Percentiles rank a stretch among this genome's conserved stretches.
Conservation (phyloP, 2,113 vertebrate genomes). For the Cyanoderma ruficeps region DNA sequence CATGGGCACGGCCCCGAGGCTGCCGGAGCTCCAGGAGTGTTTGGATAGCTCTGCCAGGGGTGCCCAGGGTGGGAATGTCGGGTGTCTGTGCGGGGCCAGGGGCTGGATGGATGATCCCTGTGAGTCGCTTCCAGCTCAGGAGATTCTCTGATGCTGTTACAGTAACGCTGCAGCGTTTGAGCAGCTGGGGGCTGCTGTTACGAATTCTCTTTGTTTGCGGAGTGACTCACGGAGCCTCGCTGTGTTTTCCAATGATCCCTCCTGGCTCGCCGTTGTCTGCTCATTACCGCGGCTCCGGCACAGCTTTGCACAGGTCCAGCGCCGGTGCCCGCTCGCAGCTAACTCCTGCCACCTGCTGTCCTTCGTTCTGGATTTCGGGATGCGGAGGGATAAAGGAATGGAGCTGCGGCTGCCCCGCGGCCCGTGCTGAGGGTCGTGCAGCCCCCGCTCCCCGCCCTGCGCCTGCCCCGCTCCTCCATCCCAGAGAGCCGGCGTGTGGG, state of each 20-base stretch:
- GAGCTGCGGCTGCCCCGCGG: neutral
- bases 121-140: neutral
- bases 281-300: rapidly evolving
- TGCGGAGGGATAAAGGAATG: rapidly evolving
- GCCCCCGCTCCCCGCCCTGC: neutral
- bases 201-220: neutral
- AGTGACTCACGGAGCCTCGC: neutral
- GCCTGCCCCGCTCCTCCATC: neutral
- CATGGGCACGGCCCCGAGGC: neutral
- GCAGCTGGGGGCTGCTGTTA: neutral
- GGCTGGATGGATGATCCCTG: neutral
- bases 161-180: neutral
- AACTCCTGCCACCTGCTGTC: conserved; percentile 72
- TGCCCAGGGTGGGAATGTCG: neutral
- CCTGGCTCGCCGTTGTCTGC: neutral
- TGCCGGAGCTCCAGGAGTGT: neutral
- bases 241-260: neutral
- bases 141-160: neutral
- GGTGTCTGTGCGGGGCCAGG: neutral
- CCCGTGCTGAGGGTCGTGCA: neutral
- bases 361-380: neutral
- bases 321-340: neutral
- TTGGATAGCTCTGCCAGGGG: neutral
- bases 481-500: rapidly evolving
- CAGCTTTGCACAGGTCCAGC: neutral